Evolutionary conservation across 2,797 vertebrate genomes (phyloP).

Genomic region (Nyctalus aviator): DNA sequence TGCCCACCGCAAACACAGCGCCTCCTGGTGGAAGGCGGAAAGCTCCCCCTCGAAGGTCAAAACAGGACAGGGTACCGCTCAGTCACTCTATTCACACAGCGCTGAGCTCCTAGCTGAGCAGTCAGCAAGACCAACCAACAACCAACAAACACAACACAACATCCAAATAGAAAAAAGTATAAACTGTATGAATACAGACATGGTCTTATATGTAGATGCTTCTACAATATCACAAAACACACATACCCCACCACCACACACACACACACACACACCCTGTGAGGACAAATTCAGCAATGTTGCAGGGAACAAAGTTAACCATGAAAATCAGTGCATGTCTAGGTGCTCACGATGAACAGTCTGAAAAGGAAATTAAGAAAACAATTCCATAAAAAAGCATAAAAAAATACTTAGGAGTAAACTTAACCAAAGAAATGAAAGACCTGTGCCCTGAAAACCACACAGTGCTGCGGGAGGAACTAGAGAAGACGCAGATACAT

Average conservation of each 20-base stretch:
- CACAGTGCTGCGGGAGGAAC: not conserved
- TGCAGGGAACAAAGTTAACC: not conserved
- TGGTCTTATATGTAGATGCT: not conserved
- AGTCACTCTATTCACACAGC: not conserved
- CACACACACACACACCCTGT: not conserved
- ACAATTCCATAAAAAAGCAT: not conserved
- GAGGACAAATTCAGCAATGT: not conserved
- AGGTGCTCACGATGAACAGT: not conserved
- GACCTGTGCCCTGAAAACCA: not conserved
- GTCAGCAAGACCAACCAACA: not conserved
- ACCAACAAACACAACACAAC: too few relatives aligned
- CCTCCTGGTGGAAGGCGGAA: not conserved
- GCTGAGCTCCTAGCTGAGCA: not conserved
- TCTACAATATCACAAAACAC: not conserved
- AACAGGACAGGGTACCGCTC: not conserved
- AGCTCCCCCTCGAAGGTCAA: not conserved
- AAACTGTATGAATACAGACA: not conserved
- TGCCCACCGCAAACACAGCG: not conserved
- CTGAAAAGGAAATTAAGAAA: not conserved
- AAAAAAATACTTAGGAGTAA: not conserved
- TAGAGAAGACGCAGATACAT: not conserved
- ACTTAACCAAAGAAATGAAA: not conserved
- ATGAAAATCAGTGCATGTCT: not conserved
- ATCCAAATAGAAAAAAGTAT: not conserved
- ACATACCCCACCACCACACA: rapidly evolving